These are phyloP conservation scores for Enteromius viviparus DNA, from an alignment of 2,797 vertebrate genomes.

Conservation along the genomic window DNA sequence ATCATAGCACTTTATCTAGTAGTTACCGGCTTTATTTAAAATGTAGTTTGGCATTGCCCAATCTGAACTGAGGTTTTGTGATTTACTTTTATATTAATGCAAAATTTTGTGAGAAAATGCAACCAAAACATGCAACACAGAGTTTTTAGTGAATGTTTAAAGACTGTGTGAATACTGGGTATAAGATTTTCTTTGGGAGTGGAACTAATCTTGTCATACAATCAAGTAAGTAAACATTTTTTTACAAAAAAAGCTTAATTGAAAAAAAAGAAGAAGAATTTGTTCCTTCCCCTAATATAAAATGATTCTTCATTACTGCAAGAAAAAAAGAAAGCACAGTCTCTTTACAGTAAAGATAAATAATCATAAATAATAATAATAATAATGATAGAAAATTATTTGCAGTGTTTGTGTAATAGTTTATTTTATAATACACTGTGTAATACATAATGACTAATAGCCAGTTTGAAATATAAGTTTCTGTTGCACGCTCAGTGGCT, in stretches of 20 bases:
- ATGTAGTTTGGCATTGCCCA: not conserved
- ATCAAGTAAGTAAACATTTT: slow-evolving; percentile 26
- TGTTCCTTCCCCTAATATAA: not conserved
- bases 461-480: not conserved
- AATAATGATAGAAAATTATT: no score
- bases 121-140: not conserved
- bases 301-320: not conserved
- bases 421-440: not conserved
- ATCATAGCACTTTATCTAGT: not conserved
- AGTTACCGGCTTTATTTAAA: not conserved
- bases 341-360: not conserved
- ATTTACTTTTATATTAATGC: not conserved
- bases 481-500: slow-evolving; percentile 1
- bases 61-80: not conserved
- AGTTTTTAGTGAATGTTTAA: slow-evolving; percentile 35
- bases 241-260: no score
- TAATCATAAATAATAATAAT: no score
- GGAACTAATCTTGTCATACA: slow-evolving; percentile 38
- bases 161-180: slow-evolving; percentile 53
- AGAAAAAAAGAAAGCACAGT: not conserved
- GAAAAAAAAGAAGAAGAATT: no score
- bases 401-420: not conserved
- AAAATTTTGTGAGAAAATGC: not conserved
- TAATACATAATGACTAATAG: not conserved
- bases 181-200: slow-evolving; percentile 51